A percentile compares a stretch with the other conserved stretches of the same genome.
These are phyloP conservation scores for Pipa parva DNA, from an alignment of 2,113 vertebrate genomes.

Conservation along the genomic window DNA sequence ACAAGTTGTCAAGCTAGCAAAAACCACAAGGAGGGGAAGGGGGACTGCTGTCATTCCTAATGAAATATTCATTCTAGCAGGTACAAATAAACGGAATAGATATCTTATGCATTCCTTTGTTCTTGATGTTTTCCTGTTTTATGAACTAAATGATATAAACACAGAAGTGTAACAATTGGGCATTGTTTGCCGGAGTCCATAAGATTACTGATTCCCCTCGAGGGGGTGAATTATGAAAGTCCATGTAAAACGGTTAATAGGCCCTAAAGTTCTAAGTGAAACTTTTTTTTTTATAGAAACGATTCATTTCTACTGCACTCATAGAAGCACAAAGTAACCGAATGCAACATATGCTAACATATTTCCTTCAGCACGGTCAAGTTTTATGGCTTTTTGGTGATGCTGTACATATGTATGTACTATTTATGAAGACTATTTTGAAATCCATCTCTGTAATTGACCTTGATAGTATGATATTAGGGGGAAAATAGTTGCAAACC, in stretches of 20 bases:
- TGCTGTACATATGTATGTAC: neutral
- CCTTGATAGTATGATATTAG: neutral
- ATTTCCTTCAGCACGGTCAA: neutral
- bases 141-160: neutral
- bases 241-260: no score
- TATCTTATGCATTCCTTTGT: neutral
- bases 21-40: slow-evolving; percentile 45
- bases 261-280: no score
- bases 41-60: slow-evolving; percentile 60
- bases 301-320: no score
- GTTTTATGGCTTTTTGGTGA: neutral
- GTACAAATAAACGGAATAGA: slow-evolving; percentile 44
- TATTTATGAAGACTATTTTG: neutral
- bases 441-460: slow-evolving; percentile 1
- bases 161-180: no score
- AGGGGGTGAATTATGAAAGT: no score
- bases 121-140: neutral
- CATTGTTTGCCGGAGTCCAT: no score
- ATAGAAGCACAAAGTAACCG: no score
- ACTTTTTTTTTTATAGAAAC: no score
- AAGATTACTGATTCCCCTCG: no score
- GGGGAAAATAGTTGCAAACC: neutral
- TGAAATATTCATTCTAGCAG: slow-evolving; percentile 61
- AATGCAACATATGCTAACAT: neutral
- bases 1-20: slow-evolving; percentile 74